These are phyloP conservation scores for Pipa parva DNA, from an alignment of 2,113 vertebrate species.

Conservation along the genomic window DNA sequence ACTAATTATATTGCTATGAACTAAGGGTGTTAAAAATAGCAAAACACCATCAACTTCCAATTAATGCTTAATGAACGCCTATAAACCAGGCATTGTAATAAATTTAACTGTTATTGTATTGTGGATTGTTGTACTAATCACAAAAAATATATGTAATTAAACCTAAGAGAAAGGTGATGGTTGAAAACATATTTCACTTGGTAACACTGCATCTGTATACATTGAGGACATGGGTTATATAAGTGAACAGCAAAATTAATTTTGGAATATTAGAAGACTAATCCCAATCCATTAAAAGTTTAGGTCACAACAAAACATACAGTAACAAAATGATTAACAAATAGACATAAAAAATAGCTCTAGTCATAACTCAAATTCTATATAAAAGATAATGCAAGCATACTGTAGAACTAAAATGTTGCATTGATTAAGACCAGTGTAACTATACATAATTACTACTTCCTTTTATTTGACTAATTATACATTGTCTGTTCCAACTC, in stretches of 20 bases:
- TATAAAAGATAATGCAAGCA: too few species aligned
- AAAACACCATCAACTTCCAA: constrained; percentile 80
- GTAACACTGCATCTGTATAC: background rate
- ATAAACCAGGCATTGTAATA: constrained; percentile 79
- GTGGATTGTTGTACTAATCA: constrained; percentile 57
- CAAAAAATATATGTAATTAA: constrained; percentile 57
- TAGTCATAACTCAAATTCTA: too few species aligned
- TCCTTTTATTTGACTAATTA: too few species aligned
- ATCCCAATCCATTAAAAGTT: too few species aligned
- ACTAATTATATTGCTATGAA: constrained; percentile 81
- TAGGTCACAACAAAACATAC: too few species aligned
- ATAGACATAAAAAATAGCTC: too few species aligned
- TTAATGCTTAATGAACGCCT: constrained; percentile 78
- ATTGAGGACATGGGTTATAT: background rate
- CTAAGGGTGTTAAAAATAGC: constrained; percentile 80
- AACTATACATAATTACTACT: too few species aligned
- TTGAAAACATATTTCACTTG: constrained; percentile 44
- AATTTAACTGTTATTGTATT: constrained; percentile 73
- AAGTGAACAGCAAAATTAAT: background rate
- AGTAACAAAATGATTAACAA: too few species aligned
- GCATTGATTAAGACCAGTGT: too few species aligned
- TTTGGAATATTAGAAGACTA: background rate
- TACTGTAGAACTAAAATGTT: too few species aligned
- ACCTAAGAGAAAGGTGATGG: constrained; percentile 47
- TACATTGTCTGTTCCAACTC: too few species aligned